These are phyloP conservation scores for Tupaia tana DNA, from an alignment of 2,113 vertebrate species.

Conservation along the genomic window DNA sequence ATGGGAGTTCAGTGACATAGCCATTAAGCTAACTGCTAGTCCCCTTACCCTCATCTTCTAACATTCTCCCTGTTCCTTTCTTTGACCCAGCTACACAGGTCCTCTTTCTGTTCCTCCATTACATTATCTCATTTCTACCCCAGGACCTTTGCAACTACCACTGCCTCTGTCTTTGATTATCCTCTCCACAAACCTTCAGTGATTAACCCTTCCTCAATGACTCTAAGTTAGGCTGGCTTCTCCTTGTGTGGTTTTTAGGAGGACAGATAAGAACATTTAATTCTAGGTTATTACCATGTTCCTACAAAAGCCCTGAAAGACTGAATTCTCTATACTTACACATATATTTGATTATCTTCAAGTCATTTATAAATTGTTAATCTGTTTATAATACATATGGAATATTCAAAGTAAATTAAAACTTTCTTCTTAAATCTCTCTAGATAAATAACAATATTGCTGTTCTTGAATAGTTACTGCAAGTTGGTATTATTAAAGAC, in stretches of 20 bases:
- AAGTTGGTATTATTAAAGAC: constrained; percentile 12
- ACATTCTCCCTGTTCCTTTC: neutral
- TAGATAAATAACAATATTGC: neutral
- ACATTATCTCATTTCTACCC: neutral
- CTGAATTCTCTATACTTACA: neutral
- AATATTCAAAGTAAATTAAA: constrained; percentile 33
- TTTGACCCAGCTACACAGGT: neutral
- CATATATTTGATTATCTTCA: neutral
- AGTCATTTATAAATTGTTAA: constrained; percentile 50
- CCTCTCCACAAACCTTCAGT: neutral
- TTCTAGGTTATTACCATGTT: constrained; percentile 2
- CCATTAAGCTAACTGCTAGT: too few species aligned
- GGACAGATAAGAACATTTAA: neutral
- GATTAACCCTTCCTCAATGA: neutral
- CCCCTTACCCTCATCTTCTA: neutral
- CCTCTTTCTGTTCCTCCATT: neutral
- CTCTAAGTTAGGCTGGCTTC: neutral
- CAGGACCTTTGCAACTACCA: neutral
- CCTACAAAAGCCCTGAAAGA: constrained; percentile 20
- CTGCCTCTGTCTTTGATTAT: neutral
- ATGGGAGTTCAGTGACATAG: too few species aligned
- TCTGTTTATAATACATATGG: neutral
- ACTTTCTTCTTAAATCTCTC: neutral
- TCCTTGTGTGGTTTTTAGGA: neutral
- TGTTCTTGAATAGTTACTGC: constrained; percentile 34